These are phyloP conservation scores for Engystomops pustulosus DNA, from an alignment of 2,113 vertebrate species.

Conservation along the genomic window DNA sequence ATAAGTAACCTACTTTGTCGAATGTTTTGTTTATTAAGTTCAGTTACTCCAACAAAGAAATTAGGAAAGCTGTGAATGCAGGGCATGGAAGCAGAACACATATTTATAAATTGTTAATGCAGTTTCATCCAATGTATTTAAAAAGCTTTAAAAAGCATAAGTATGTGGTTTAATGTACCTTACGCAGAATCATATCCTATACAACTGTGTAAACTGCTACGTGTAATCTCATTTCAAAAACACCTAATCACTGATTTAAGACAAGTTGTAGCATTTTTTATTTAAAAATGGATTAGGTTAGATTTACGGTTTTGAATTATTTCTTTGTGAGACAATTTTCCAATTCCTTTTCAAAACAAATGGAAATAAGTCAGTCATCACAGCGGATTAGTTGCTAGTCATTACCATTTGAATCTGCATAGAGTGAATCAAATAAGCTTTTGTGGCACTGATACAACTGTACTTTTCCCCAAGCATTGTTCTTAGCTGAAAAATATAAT, in stretches of 20 bases:
- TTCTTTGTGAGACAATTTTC: conserved; percentile 29
- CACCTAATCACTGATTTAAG: conserved; percentile 40
- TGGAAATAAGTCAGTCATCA: background rate
- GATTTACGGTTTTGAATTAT: conserved; percentile 36
- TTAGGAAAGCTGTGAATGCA: background rate
- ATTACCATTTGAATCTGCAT: conserved; percentile 36
- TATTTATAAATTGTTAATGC: conserved; percentile 58
- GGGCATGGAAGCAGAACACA: conserved; percentile 35
- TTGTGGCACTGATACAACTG: background rate
- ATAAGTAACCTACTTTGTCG: conserved; percentile 10
- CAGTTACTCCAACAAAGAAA: background rate
- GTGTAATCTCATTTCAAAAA: conserved; percentile 34
- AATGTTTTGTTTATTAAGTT: conserved; percentile 30
- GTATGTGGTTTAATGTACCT: conserved; percentile 46
- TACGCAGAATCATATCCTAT: conserved; percentile 40
- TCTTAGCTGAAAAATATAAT: background rate
- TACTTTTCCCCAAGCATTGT: conserved; percentile 1
- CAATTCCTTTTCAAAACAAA: conserved; percentile 20
- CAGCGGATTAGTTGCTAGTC: conserved; percentile 36
- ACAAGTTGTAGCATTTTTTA: conserved; percentile 17
- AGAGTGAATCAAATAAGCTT: conserved; percentile 22
- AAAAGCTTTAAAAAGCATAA: conserved; percentile 50
- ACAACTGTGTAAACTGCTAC: conserved; percentile 33
- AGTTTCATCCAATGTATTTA: conserved; percentile 53
- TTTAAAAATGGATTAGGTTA: conserved; percentile 26